These are phyloP conservation scores for Sciurus vulgaris DNA, from an alignment of 2,797 vertebrate genomes.

Conservation along the genomic window DNA sequence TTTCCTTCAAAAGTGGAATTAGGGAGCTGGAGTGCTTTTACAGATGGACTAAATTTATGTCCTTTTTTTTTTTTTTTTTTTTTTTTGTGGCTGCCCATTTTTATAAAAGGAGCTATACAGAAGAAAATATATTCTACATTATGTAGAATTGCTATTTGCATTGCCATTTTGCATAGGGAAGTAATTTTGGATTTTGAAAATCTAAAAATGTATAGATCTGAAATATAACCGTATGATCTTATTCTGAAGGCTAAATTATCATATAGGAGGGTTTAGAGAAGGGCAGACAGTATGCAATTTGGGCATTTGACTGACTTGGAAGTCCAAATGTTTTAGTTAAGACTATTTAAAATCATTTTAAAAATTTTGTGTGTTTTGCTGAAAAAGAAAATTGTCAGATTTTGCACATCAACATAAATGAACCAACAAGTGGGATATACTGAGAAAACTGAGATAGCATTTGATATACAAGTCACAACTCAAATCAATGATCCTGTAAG, in stretches of 20 bases:
- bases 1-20: constrained; percentile 90
- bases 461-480: constrained; percentile 68
- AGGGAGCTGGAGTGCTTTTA: constrained; percentile 87
- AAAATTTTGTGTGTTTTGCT: constrained; percentile 77
- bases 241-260: constrained; percentile 76
- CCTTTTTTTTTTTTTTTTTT: constrained; percentile 78
- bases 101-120: constrained; percentile 87
- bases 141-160: constrained; percentile 84
- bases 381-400: constrained; percentile 79
- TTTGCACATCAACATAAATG: constrained; percentile 73
- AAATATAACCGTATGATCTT: constrained; percentile 82
- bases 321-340: constrained; percentile 82
- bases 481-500: constrained; percentile 57
- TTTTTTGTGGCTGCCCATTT: constrained; percentile 83
- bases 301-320: constrained; percentile 86
- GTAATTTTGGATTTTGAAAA: constrained; percentile 86
- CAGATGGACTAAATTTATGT: constrained; percentile 86
- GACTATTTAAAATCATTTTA: constrained; percentile 76
- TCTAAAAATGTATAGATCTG: constrained; percentile 84
- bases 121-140: constrained; percentile 79
- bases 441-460: constrained; percentile 58
- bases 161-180: constrained; percentile 84
- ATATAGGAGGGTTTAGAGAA: constrained; percentile 39
- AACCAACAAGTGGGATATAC: constrained; percentile 70
- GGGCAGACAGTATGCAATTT: constrained; percentile 81